These are phyloP conservation scores for Plestiodon gilberti DNA, from an alignment of 2,113 vertebrate genomes.

Conservation along the genomic window DNA sequence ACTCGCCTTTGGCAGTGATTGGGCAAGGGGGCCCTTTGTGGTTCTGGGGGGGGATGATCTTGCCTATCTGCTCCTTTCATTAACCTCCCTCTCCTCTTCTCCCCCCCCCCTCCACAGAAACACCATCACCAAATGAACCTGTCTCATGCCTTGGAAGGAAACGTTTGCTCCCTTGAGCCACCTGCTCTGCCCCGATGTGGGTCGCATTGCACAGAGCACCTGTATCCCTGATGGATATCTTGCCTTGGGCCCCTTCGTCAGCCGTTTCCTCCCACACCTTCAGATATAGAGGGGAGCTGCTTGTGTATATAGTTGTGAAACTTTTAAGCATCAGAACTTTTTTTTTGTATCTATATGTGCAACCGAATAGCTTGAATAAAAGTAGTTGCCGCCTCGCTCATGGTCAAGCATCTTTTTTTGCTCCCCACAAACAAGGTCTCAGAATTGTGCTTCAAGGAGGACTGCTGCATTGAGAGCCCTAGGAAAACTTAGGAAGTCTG, in stretches of 20 bases:
- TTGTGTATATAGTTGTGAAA: background rate
- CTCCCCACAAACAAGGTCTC: background rate
- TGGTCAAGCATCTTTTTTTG: background rate
- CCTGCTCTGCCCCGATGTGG: no score
- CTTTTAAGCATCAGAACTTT: background rate
- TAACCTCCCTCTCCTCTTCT: background rate
- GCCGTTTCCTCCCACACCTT: background rate
- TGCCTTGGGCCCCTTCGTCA: background rate
- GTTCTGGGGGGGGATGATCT: background rate
- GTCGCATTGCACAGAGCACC: background rate
- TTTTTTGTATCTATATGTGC: constrained; percentile 15
- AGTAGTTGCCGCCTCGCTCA: background rate
- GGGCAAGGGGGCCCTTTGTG: no score
- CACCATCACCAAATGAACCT: constrained; percentile 74
- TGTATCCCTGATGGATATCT: background rate
- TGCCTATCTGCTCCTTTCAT: background rate
- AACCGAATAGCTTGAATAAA: constrained; percentile 15
- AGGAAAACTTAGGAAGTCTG: no score
- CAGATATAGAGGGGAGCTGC: no score
- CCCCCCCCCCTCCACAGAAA: constrained; percentile 58
- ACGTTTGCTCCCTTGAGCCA: background rate
- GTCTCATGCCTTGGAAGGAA: background rate
- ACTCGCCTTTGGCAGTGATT: no score
- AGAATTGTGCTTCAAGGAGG: no score
- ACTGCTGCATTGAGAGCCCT: no score